Evolutionary conservation across 2,113 vertebrate genomes (phyloP).

Genomic region (Pimephales promelas): DNA sequence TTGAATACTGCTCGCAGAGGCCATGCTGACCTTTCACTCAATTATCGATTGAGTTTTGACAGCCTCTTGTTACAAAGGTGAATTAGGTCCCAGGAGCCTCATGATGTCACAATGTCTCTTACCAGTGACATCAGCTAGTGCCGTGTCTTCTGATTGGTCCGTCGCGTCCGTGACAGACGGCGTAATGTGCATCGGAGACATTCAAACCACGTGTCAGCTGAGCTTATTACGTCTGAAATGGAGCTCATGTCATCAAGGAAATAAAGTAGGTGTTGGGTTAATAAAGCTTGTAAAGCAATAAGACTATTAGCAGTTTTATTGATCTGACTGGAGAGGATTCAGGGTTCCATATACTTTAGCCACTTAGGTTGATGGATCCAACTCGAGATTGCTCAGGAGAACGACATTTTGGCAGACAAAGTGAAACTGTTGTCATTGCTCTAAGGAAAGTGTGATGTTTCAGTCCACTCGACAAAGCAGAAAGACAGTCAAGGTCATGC

Average conservation of each 20-base stretch:
- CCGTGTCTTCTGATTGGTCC: background rate
- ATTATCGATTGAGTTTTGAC: slow-evolving; percentile 55
- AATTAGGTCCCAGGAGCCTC: slow-evolving; percentile 37
- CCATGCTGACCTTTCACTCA: slow-evolving; percentile 56
- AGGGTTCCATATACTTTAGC: background rate
- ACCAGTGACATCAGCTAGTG: slow-evolving; percentile 15
- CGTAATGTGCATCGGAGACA: background rate
- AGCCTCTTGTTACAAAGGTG: slow-evolving; percentile 51
- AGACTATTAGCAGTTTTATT: slow-evolving; percentile 32
- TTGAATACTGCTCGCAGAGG: slow-evolving; percentile 55
- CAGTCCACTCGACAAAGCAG: background rate
- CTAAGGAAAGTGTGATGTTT: background rate
- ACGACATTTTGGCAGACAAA: slow-evolving; percentile 23
- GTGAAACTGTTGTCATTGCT: background rate
- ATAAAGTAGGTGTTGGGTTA: slow-evolving; percentile 18
- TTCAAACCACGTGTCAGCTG: background rate
- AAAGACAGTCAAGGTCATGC: background rate
- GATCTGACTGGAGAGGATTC: slow-evolving; percentile 22
- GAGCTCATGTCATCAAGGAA: slow-evolving; percentile 1
- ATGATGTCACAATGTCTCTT: slow-evolving; percentile 46
- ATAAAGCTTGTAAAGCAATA: slow-evolving; percentile 26
- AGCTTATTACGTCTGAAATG: slow-evolving; percentile 20
- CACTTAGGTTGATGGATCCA: slow-evolving; percentile 19
- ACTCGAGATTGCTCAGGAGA: background rate
- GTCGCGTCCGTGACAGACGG: background rate